Evolutionary conservation across 2,113 vertebrate genomes (phyloP).

Genomic region (Lophochroa leadbeateri): DNA sequence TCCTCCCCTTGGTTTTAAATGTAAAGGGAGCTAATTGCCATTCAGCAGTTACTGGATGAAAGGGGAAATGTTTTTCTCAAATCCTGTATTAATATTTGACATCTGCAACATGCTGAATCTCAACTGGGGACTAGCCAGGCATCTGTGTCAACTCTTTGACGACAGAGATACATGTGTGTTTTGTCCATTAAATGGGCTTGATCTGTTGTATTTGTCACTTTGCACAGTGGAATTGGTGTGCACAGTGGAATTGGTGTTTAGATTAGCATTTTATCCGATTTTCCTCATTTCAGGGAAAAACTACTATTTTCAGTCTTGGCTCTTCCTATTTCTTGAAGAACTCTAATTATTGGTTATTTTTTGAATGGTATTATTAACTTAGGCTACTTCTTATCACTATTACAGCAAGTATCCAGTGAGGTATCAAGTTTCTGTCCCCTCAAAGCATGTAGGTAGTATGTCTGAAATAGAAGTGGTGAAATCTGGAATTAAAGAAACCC

Average conservation of each 20-base stretch:
- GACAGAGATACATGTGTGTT: not conserved
- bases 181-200: not conserved
- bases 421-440: not conserved
- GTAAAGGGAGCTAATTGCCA: not conserved
- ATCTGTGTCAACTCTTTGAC: not conserved
- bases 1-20: not conserved
- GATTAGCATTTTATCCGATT: not conserved
- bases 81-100: not conserved
- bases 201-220: not conserved
- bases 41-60: not conserved
- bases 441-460: not conserved
- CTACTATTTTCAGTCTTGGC: not conserved
- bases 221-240: not conserved
- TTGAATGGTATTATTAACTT: not conserved
- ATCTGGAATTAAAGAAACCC: slow-evolving; percentile 35
- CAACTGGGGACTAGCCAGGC: not conserved
- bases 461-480: slow-evolving; percentile 39
- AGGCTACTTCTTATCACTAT: not conserved
- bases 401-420: not conserved
- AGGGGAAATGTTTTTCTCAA: not conserved
- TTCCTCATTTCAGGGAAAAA: not conserved
- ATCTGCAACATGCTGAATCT: not conserved
- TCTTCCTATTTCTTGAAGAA: not conserved
- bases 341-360: not conserved
- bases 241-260: not conserved